phyloP scores from a whole-genome alignment of 2,888 invertebrate species.

The Tuberolachnus salignus region DNA sequence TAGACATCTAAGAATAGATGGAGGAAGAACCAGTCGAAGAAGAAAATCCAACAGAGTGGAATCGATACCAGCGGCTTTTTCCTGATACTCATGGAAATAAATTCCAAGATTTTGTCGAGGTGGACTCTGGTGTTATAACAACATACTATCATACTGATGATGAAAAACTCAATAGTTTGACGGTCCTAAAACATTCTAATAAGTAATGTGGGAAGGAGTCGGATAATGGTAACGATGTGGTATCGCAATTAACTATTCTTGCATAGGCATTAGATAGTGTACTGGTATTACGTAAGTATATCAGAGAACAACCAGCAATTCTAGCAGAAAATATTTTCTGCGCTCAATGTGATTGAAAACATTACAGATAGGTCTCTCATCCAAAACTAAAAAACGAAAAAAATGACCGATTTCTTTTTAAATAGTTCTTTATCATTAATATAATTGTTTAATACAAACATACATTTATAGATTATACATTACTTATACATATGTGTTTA shows the following conservation, averaged over 20 bases:
- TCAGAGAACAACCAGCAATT: no score
- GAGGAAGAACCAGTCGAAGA: background rate
- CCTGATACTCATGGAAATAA: background rate
- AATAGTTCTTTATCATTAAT: no score
- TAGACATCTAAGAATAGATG: conserved; percentile 13
- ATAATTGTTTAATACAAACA: no score
- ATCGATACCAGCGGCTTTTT: conserved; percentile 4
- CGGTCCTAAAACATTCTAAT: background rate
- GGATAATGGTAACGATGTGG: no score
- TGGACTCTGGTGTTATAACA: conserved; percentile 15
- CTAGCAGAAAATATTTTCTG: no score
- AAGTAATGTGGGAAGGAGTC: background rate
- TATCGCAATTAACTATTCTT: background rate
- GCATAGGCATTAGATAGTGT: background rate
- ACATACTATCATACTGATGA: conserved; percentile 17
- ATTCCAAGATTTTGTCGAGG: conserved; percentile 9
- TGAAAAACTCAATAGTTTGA: conserved; percentile 11
- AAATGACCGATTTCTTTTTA: no score
- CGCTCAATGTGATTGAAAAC: no score
- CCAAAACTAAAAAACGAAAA: no score
- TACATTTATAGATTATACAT: no score
- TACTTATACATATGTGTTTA: no score
- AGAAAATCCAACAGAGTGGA: background rate
- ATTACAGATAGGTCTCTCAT: no score
- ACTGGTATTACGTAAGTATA: no score